phyloP scores from a whole-genome alignment of 2,113 vertebrate species.

The Panthera tigris region DNA sequence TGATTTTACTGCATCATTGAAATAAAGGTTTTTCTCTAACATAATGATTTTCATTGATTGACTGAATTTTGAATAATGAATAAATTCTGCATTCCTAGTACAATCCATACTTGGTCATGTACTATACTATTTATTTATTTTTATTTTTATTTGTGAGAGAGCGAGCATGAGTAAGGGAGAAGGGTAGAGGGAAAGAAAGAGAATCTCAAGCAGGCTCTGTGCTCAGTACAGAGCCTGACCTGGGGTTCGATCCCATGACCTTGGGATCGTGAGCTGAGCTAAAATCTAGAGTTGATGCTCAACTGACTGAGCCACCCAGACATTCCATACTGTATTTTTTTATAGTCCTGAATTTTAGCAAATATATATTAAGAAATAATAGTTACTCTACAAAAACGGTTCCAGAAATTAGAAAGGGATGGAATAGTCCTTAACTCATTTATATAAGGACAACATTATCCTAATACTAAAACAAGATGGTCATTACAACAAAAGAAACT shows the following conservation, averaged over 20 bases:
- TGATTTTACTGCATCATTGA: not conserved
- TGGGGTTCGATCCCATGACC: not conserved
- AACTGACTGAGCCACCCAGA: not conserved
- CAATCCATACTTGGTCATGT: not conserved
- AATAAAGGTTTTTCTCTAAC: not conserved
- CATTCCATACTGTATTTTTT: not conserved
- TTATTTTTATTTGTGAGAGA: not conserved
- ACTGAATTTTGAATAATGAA: not conserved
- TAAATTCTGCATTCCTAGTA: not conserved
- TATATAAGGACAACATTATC: not conserved
- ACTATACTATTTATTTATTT: not conserved
- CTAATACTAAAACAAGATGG: not conserved
- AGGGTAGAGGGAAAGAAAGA: not conserved
- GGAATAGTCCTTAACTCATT: not conserved
- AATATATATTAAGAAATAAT: not conserved
- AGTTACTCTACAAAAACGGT: not conserved
- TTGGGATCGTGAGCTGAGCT: not conserved
- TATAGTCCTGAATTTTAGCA: not conserved
- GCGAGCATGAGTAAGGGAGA: not conserved
- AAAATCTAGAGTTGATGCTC: not conserved
- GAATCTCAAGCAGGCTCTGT: not conserved
- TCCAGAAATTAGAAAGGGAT: not conserved
- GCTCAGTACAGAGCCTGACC: accelerated
- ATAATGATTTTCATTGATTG: not conserved
- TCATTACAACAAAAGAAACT: not conserved